Conservation (phyloP, 2,113 vertebrate genomes). For the Haemorhous mexicanus region DNA sequence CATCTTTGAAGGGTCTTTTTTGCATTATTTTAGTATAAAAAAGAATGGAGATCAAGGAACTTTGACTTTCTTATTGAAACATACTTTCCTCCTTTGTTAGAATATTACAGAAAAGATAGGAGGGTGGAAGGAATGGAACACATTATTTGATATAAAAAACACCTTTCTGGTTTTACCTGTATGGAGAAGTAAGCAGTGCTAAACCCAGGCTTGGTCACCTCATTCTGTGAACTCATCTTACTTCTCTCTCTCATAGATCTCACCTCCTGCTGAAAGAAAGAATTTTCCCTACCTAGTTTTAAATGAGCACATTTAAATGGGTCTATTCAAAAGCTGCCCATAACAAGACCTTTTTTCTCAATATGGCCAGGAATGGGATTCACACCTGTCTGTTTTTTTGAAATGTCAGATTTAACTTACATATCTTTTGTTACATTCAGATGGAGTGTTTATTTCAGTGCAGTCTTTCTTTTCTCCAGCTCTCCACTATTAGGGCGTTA, state of each 20-base stretch:
- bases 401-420: not conserved
- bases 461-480: not conserved
- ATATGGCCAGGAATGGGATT: not conserved
- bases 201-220: not conserved
- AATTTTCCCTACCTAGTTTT: not conserved
- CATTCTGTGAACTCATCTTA: not conserved
- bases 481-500: not conserved
- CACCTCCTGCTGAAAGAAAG: not conserved
- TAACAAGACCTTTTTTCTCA: not conserved
- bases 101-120: not conserved
- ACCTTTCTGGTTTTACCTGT: not conserved
- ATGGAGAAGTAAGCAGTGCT: not conserved
- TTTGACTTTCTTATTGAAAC: not conserved
- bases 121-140: not conserved
- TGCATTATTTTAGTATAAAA: not conserved
- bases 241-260: not conserved
- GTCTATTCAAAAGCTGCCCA: not conserved
- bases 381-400: not conserved
- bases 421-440: not conserved
- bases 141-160: not conserved
- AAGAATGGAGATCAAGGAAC: not conserved
- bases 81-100: not conserved
- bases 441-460: not conserved
- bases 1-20: not conserved
- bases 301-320: not conserved